Evolutionary conservation across 2,113 vertebrate species (phyloP).

Genomic region (Ammodramus savannarum): DNA sequence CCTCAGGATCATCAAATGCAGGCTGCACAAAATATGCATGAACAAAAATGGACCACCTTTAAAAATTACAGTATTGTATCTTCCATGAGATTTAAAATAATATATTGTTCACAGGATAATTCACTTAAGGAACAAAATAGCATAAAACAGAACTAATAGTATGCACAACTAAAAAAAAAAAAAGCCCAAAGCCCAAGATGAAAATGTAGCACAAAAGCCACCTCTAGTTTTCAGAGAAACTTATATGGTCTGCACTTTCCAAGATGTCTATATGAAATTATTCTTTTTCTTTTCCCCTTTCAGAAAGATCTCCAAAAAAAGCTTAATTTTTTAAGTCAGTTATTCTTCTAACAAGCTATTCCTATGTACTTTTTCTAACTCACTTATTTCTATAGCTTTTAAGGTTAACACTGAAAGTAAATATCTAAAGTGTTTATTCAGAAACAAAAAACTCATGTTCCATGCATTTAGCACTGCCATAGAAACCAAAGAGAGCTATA

Average conservation of each 20-base stretch:
- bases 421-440: background rate
- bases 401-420: background rate
- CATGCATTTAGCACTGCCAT: background rate
- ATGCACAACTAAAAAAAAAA: background rate
- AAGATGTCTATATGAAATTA: background rate
- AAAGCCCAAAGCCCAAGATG: background rate
- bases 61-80: background rate
- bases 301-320: background rate
- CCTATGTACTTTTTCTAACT: background rate
- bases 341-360: background rate
- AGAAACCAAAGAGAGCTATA: background rate
- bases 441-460: background rate
- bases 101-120: background rate
- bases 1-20: slow-evolving; percentile 89
- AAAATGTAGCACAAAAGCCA: background rate
- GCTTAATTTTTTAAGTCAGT: background rate
- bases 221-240: background rate
- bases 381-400: background rate
- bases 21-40: slow-evolving; percentile 60
- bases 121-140: background rate
- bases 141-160: background rate
- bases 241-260: background rate
- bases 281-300: background rate
- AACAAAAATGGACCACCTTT: background rate
- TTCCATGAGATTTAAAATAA: background rate